Evolutionary conservation across 2,797 vertebrate genomes (phyloP).

Genomic region (Lophura swinhoii): DNA sequence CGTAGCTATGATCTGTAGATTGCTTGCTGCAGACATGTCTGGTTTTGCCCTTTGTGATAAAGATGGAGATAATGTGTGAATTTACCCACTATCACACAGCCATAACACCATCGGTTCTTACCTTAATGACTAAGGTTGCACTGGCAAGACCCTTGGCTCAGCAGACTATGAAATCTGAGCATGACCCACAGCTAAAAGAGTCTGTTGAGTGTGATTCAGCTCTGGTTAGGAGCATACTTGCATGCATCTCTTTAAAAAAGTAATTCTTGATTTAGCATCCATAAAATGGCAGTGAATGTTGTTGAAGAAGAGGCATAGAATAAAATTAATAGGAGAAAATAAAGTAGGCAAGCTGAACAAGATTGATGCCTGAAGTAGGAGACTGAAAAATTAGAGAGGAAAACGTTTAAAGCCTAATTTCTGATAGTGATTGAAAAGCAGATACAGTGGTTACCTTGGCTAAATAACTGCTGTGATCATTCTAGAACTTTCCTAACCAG

Average conservation of each 20-base stretch:
- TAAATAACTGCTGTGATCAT: background rate
- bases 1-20: background rate
- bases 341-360: background rate
- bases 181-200: background rate
- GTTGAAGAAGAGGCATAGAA: background rate
- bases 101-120: background rate
- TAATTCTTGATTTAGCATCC: background rate
- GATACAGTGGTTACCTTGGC: background rate
- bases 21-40: background rate
- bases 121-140: background rate
- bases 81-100: background rate
- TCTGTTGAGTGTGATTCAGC: background rate
- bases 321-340: background rate
- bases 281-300: background rate
- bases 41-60: slow-evolving; percentile 20
- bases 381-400: background rate
- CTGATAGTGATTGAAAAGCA: background rate
- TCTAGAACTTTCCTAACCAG: background rate
- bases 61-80: background rate
- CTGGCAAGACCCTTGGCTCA: background rate
- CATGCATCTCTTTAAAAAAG: background rate
- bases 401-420: background rate
- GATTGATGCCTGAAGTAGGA: background rate
- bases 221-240: background rate
- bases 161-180: background rate